Evolutionary conservation across 2,113 vertebrate species (phyloP), one percentile per base, ranked within the genome.

Genomic region (Oenanthe oenanthe): DNA sequence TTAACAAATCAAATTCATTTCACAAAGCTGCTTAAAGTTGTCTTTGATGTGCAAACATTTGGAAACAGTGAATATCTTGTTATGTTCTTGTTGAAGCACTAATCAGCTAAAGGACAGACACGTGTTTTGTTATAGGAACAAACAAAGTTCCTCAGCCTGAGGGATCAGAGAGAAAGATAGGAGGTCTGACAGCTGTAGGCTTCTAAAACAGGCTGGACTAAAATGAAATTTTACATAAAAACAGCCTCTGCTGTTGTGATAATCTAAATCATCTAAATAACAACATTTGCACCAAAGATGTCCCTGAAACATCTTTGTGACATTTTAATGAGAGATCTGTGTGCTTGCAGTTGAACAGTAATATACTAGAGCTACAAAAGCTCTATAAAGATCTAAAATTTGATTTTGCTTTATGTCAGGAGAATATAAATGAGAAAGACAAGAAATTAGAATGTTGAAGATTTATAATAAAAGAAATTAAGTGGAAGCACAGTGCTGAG

Each of bases 51-150:
- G 51, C 32, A 92, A 42, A 62, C 42, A 54, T 92, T 93, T 86
- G 75, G 91, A 79, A 92, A 76, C 40, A 75, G 63, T 60, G 57
- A 91, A 42, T 95, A 75, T 92, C 86, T 90, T 95, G 73, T 96
- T 96, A 79, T 53, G 48, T 95, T 94, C 79, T 75, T 7, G 24
- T 63, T 96, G 94, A 84, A 95, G 82, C 53, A 34, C 47, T 97
- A 95, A 97, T 97, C 95, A 95, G 58, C 66, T 83, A 72, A 91
- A 96, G 89, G 86, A 93, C 91, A 95, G 93, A 89, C 76, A 93
- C 72, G 19, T 76, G 81, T 93, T 96, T 96, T 94, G 88, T 87
- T 92, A 50, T 47, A 78, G 95, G 76, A 96, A 61, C 91, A 96
- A 97, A 96, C 50, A 60, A 57, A 97, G n/a, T 89, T 42, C 58